phyloP scores from a whole-genome alignment of 2,888 invertebrate species.

The Phaedon cochleariae region DNA sequence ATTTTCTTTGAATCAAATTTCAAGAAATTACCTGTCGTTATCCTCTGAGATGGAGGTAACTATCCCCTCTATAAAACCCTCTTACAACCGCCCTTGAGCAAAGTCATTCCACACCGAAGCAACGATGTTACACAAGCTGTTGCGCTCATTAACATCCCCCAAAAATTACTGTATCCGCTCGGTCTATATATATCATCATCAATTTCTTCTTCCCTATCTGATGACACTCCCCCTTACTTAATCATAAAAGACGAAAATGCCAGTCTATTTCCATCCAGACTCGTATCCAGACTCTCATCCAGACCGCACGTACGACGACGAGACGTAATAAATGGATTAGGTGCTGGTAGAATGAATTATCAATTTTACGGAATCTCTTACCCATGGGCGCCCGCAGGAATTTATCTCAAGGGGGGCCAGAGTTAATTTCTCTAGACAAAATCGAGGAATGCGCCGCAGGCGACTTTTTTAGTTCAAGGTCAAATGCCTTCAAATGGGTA shows the following conservation, averaged over 20 bases:
- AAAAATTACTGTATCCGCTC: background rate
- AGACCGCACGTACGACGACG: background rate
- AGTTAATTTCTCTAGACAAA: too few species aligned
- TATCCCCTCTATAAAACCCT: too few species aligned
- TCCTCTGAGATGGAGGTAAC: too few species aligned
- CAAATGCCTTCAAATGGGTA: too few species aligned
- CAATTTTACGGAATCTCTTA: conserved; percentile 16
- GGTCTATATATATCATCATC: conserved; percentile 10
- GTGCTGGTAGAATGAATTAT: conserved; percentile 24
- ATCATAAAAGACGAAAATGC: conserved; percentile 12
- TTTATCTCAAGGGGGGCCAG: too few species aligned
- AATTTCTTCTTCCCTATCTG: conserved; percentile 11
- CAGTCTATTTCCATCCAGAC: conserved; percentile 7
- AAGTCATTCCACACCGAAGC: background rate
- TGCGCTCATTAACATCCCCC: background rate
- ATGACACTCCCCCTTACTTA: conserved; percentile 5
- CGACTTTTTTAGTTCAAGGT: too few species aligned
- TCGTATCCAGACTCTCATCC: background rate
- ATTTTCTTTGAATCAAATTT: too few species aligned
- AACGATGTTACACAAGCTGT: background rate
- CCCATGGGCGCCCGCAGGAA: too few species aligned
- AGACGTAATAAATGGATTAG: conserved; percentile 15
- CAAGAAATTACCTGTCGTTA: too few species aligned
- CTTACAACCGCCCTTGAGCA: too few species aligned
- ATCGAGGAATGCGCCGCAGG: too few species aligned